phyloP scores from a whole-genome alignment of 2,113 vertebrate species.

The Polyodon spathula region DNA sequence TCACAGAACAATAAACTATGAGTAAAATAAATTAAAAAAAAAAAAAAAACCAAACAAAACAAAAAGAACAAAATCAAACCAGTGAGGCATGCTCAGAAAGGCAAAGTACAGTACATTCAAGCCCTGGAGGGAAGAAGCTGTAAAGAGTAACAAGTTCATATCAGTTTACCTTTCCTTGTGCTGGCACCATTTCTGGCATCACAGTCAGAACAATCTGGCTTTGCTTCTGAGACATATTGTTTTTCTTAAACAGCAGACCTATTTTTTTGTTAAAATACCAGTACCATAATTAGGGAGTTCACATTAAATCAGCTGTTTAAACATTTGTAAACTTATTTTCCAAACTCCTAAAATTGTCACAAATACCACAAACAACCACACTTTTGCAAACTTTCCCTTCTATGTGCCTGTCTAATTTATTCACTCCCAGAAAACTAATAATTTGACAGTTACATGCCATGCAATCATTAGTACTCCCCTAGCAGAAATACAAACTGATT shows the following conservation, averaged over 20 bases:
- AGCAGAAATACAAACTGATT: too few relatives aligned
- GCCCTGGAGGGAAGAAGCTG: constrained; percentile 1
- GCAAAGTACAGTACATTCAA: not conserved
- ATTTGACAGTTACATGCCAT: too few relatives aligned
- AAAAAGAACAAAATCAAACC: too few relatives aligned
- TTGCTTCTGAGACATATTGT: constrained; percentile 25
- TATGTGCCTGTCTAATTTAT: constrained; percentile 33
- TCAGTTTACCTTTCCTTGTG: too few relatives aligned
- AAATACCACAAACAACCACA: constrained; percentile 38
- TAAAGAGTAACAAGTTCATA: constrained; percentile 11
- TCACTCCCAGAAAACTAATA: constrained; percentile 28
- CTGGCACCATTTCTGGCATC: constrained; percentile 3
- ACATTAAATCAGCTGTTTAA: constrained; percentile 40
- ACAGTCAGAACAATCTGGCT: constrained; percentile 14
- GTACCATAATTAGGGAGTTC: constrained; percentile 32
- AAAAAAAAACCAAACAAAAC: too few relatives aligned
- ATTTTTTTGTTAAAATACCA: constrained; percentile 30
- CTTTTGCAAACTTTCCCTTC: too few relatives aligned
- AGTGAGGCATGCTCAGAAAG: not conserved
- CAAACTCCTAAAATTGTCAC: constrained; percentile 43
- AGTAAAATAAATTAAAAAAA: too few relatives aligned
- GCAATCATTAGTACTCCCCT: too few relatives aligned
- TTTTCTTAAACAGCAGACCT: constrained; percentile 20
- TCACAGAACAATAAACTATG: constrained; percentile 1
- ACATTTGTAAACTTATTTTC: constrained; percentile 28